Conservation (phyloP, 2,797 vertebrate genomes). For the Acrocephalus scirpaceus region DNA sequence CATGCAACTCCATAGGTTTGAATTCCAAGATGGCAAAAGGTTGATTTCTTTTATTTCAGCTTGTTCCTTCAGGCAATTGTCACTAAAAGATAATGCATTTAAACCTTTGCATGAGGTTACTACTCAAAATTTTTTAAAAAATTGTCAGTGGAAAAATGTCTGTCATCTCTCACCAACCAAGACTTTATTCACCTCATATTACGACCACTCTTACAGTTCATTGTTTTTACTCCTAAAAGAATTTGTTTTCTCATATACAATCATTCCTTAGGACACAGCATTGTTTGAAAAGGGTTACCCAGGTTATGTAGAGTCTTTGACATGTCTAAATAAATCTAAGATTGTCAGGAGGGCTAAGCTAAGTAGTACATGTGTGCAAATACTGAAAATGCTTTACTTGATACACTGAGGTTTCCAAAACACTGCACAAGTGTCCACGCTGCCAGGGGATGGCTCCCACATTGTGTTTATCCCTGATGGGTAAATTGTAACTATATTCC, state of each 20-base stretch:
- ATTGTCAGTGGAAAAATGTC: background rate
- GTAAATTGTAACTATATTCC: background rate
- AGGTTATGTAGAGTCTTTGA: background rate
- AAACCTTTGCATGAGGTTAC: background rate
- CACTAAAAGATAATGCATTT: background rate
- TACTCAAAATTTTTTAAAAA: background rate
- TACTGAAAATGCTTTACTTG: background rate
- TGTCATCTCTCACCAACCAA: background rate
- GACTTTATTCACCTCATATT: background rate
- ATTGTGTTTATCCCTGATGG: background rate
- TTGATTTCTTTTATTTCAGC: background rate
- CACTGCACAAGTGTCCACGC: background rate
- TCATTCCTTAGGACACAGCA: background rate
- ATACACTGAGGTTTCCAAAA: background rate
- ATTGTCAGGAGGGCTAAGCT: background rate
- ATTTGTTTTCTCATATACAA: background rate
- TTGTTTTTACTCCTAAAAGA: background rate
- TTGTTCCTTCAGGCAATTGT: background rate
- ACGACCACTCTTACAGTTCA: background rate
- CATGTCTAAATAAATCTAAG: background rate
- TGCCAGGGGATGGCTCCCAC: too few relatives aligned
- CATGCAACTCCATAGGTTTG: background rate
- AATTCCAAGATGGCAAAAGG: background rate
- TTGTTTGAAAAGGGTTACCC: background rate
- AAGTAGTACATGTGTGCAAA: background rate